Evolutionary conservation across 2,888 invertebrate genomes (phyloP).

Genomic region (Drosophila neonasuta): DNA sequence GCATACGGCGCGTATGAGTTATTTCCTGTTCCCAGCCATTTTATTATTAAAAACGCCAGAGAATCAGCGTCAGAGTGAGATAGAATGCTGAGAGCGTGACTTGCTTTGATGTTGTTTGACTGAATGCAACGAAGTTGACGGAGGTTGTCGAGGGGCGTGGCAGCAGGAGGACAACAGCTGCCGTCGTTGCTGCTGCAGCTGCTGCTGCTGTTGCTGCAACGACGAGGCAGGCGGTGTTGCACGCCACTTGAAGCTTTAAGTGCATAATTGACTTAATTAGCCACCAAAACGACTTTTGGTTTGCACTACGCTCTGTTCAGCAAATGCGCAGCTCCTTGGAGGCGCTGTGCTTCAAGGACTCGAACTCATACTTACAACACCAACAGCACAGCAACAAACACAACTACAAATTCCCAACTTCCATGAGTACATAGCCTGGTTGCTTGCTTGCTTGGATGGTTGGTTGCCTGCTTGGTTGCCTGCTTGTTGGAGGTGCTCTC

Average conservation of each 20-base stretch:
- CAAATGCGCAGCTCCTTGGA: constrained; percentile 55
- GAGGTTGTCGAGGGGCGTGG: constrained; percentile 37
- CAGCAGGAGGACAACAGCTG: constrained; percentile 14
- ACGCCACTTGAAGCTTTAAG: constrained; percentile 72
- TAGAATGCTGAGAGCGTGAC: constrained; percentile 60
- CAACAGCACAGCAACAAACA: neutral
- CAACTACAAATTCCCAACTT: constrained; percentile 27
- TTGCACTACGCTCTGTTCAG: constrained; percentile 11
- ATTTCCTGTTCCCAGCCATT: constrained; percentile 68
- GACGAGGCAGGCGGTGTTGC: constrained; percentile 40
- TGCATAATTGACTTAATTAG: constrained; percentile 76
- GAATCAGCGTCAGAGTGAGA: constrained; percentile 24
- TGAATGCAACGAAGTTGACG: constrained; percentile 57
- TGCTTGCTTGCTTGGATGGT: neutral
- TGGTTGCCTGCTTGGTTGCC: neutral
- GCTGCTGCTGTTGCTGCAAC: constrained; percentile 13
- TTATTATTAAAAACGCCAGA: constrained; percentile 67
- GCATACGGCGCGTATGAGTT: constrained; percentile 76
- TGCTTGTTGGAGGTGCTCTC: constrained; percentile 26
- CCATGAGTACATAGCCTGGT: constrained; percentile 22
- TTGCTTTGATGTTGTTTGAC: constrained; percentile 73
- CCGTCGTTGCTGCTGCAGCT: constrained; percentile 6
- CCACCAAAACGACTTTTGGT: constrained; percentile 71
- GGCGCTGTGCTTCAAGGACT: constrained; percentile 68
- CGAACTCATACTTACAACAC: constrained; percentile 14